Evolutionary conservation across 1,140 invertebrate species (phyloP), one percentile per base, ranked within the genome.

Genomic region (Drosophila varians): DNA sequence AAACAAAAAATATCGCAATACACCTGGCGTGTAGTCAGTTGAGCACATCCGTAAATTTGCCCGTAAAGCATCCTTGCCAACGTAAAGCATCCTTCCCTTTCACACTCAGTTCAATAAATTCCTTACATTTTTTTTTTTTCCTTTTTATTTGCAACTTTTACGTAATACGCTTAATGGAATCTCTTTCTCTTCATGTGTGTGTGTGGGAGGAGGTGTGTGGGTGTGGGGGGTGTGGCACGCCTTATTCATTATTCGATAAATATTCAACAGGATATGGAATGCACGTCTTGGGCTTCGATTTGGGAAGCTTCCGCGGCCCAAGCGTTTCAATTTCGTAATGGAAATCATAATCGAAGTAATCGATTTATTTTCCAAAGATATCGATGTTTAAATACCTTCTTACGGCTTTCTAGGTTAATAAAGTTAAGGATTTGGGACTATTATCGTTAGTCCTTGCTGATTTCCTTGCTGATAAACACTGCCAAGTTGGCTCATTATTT

Each of bases 171-270:
- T 66, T 66, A 66, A 66, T 66, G 64, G 64, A 53, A 66, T 66
- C 46, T 53, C 21, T 53, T 23, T 14, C 66, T 48, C 23, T 11
- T 3, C 28, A 31, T 9, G n/a, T 34, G 52, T 56, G 19, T 16
- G 9, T 58, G 8, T 25, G 16, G 23, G n/a, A n/a, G n/a, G n/a
- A n/a, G n/a, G 7, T 34, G 14, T 4, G 21, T 51, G 51, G 34
- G 9, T 21, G 14, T 45, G 8, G n/a, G 18, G 21, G 25, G 23
- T 36, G n/a, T 12, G 18, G 31, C 23, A 26, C 36, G 46, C 12
- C 45, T 65, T 66, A 66, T 66, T 66, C 64, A 66, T 66, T 66
- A 66, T 66, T 66, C 64, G 64, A 66, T 66, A 66, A 66, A 66
- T 66, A 66, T 66, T 66, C 64, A 66, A 38, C 64, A 53, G 28